Base-by-base conservation (phyloP, 2,113 vertebrate species). In the Ranitomeya imitator region DNA sequence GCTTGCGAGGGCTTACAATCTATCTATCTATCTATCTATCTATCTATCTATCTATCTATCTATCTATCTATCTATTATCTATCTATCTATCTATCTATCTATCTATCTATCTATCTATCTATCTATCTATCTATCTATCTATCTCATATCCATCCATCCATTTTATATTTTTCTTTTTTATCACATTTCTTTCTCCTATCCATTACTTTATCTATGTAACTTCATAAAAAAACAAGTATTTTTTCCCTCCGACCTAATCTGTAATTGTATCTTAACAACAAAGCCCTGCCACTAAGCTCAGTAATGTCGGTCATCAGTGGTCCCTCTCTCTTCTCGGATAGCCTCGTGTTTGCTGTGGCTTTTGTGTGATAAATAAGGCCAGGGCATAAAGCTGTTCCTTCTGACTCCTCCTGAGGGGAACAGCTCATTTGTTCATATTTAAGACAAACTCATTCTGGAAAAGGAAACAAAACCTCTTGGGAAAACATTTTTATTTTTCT, bases 331-430 rank as follows among this genome's bases (percentile, higher is more conserved):
- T 84, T 51, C 54, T 65, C 37, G 6, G 63, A 26, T 55, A 78
- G 80, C 37, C 57, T 18, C n/a, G 59, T 84, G 45, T 84, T 23
- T 67, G 9, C 51, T 84, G 45, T 16, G 61, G 51, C 63, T 80
- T 87, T 82, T 82, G 86, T 87, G 61, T 87, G 86, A 82, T 87
- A 87, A 81, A 87, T 82, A 82, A 61, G 86, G 82, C 82, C 55
- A 87, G 79, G 86, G 67, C 26, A 82, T 69, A 74, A 87, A 87
- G 63, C 86, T 82, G 79, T 71, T 81, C 52, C 78, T 87, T 19
- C 65, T 73, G 59, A 80, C 78, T 59, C 74, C 26, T 82, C 86
- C 86, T 81, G 31, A 73, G 86, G 86, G 86, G 18, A 55, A 82
- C 55, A 60, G 54, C 79, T 87, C 65, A 82, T 87, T 87, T 87